Evolutionary conservation across 2,113 vertebrate genomes (phyloP).

Genomic region (Bubo scandiacus): DNA sequence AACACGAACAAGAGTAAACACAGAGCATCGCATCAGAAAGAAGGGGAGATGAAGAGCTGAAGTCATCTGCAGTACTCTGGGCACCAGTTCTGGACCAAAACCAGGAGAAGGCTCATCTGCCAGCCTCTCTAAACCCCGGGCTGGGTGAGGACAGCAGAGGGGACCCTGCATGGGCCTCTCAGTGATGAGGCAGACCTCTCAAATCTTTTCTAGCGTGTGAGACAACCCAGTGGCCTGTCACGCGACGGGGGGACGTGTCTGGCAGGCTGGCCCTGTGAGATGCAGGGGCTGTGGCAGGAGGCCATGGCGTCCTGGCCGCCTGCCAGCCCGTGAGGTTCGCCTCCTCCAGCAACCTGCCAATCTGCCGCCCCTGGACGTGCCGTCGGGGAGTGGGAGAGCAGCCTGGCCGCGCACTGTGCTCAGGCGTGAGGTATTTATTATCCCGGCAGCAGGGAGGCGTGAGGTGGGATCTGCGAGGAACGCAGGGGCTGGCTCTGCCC

Average conservation of each 20-base stretch:
- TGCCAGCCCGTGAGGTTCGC: neutral
- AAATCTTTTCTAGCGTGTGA: neutral
- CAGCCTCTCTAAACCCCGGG: neutral
- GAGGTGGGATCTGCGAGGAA: neutral
- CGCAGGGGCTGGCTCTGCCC: neutral
- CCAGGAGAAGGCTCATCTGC: neutral
- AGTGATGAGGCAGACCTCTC: constrained; percentile 22
- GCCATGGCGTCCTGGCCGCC: neutral
- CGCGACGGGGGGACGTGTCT: constrained; percentile 47
- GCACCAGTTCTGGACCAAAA: neutral
- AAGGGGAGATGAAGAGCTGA: neutral
- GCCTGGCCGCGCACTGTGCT: neutral
- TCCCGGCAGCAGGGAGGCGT: neutral
- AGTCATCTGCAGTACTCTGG: neutral
- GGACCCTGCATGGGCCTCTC: constrained; percentile 6
- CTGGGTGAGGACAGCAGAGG: neutral
- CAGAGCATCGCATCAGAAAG: neutral
- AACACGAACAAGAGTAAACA: neutral
- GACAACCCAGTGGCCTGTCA: constrained; percentile 54
- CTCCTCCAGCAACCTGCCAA: constrained; percentile 41
- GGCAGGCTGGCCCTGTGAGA: constrained; percentile 35
- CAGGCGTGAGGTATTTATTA: neutral
- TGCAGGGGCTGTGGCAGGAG: constrained; percentile 51
- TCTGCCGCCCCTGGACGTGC: constrained; percentile 30
- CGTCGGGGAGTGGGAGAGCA: neutral